Conservation (phyloP, 2,888 invertebrate genomes). For the Conomelus anceps region DNA sequence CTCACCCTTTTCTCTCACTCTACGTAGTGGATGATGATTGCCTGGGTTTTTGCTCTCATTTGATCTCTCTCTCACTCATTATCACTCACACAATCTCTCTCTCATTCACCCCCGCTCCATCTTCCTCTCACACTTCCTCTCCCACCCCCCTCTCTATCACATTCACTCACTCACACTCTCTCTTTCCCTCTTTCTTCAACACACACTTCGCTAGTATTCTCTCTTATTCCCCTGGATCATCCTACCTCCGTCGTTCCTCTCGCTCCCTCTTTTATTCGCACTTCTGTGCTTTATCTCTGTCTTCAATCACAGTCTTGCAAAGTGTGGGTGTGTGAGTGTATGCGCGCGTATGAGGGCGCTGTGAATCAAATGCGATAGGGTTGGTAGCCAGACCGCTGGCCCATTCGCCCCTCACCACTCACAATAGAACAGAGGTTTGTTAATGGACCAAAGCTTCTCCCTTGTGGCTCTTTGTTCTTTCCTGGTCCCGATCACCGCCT, state of each 20-base stretch:
- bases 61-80: no score
- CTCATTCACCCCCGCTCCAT: neutral
- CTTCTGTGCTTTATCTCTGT: neutral
- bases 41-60: no score
- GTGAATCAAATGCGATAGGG: neutral
- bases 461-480: neutral
- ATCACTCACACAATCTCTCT: neutral
- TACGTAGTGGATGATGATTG: no score
- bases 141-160: neutral
- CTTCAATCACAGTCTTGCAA: neutral
- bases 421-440: neutral
- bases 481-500: no score
- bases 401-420: neutral
- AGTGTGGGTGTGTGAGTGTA: neutral
- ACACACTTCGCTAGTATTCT: neutral
- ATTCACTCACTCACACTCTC: neutral
- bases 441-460: neutral
- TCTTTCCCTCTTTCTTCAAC: slow-evolving; percentile 1
- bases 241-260: neutral
- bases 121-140: neutral
- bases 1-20: neutral
- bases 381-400: neutral
- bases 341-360: neutral
- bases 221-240: neutral
- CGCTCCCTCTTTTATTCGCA: neutral